phyloP scores from a whole-genome alignment of 2,113 vertebrate species.

The Phylloscopus whistleri region DNA sequence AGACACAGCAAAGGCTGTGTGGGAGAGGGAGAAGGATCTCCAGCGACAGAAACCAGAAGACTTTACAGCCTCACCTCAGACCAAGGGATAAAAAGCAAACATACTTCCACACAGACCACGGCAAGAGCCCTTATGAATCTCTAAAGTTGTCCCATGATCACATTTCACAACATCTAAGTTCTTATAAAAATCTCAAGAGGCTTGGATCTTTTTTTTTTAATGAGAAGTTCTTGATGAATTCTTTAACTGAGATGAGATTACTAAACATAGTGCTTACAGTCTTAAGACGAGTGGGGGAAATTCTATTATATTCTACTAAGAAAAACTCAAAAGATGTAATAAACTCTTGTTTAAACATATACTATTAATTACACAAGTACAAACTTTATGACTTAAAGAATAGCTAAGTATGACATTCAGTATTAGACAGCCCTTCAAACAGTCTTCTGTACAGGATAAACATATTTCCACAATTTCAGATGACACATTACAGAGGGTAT shows the following conservation, averaged over 20 bases:
- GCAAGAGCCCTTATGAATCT: neutral
- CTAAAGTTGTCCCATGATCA: neutral
- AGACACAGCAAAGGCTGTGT: neutral
- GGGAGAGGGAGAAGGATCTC: neutral
- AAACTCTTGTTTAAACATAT: neutral
- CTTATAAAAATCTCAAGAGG: neutral
- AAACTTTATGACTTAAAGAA: rapidly evolving
- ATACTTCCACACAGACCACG: rapidly evolving
- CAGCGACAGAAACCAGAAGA: neutral
- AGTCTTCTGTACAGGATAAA: neutral
- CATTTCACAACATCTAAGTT: neutral
- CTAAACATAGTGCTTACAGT: neutral
- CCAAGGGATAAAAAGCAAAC: neutral
- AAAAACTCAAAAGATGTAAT: neutral
- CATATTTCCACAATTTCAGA: neutral
- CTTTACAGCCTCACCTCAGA: neutral
- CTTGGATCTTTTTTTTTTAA: neutral
- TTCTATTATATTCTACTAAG: neutral
- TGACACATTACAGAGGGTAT: neutral
- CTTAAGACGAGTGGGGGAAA: neutral
- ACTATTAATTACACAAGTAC: neutral
- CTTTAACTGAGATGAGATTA: neutral
- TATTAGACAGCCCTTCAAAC: neutral
- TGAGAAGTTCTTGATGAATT: neutral
- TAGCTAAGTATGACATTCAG: neutral